Percentiles rank a stretch among this genome's conserved stretches.
Evolutionary conservation across 2,888 invertebrate genomes (phyloP).

Genomic region (Phymatocera aterrima): DNA sequence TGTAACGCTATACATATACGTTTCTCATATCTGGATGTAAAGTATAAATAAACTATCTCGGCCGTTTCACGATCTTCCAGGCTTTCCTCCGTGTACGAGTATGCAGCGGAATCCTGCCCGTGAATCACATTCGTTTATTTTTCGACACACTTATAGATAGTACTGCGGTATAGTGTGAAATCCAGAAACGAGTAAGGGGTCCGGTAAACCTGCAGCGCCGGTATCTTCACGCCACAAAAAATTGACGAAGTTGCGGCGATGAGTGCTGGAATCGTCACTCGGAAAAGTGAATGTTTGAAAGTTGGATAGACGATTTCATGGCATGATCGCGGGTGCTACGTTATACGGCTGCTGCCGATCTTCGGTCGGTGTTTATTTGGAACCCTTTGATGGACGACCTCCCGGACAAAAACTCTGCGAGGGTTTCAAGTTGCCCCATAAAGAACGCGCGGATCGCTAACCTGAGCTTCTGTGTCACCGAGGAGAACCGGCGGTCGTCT

Average conservation of each 20-base stretch:
- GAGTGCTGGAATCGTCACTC: not conserved
- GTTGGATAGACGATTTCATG: slow-evolving; percentile 26
- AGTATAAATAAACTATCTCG: not conserved
- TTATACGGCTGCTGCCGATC: not conserved
- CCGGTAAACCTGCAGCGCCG: not conserved
- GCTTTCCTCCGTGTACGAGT: too few relatives aligned
- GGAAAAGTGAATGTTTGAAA: not conserved
- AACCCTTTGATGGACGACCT: slow-evolving; percentile 72
- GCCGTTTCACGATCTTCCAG: not conserved
- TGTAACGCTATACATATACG: not conserved
- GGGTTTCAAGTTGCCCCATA: slow-evolving; percentile 68
- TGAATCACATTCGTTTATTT: slow-evolving; percentile 34
- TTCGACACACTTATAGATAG: too few relatives aligned
- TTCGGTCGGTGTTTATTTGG: slow-evolving; percentile 65
- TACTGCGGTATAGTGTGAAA: too few relatives aligned
- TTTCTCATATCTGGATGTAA: not conserved
- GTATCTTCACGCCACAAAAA: not conserved
- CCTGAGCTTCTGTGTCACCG: slow-evolving; percentile 61
- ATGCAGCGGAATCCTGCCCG: too few relatives aligned
- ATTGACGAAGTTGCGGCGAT: not conserved
- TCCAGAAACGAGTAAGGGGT: not conserved
- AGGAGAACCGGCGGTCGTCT: slow-evolving; percentile 58
- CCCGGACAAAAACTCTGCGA: slow-evolving; percentile 53
- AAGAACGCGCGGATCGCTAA: slow-evolving; percentile 62
- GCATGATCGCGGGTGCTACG: not conserved